Base-by-base conservation (phyloP, 2,888 invertebrate genomes). In the Euplagia quadripunctaria region DNA sequence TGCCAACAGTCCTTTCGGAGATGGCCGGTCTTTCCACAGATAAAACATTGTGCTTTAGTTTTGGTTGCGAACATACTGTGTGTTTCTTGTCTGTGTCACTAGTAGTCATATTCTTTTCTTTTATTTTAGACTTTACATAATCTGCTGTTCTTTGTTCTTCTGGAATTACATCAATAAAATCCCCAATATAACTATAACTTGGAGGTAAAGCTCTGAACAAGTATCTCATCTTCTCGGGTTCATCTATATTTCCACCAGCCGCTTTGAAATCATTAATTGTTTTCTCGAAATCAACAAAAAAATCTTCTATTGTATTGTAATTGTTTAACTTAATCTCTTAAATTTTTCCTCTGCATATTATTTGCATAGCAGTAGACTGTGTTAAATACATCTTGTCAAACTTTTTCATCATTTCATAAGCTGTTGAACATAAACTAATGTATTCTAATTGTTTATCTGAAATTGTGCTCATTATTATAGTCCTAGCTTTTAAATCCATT, bases 211-310 rank as follows among this genome's bases (percentile, higher is more conserved):
- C 42, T 52, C 20, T 69, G 4, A 69, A 6, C 68, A 69, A 20
- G 20, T 69, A 69, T 11, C 61, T 69, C 6, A 69, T n/a, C 9
- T 69, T 69, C 46, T 69, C 68, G 4, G 42, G 61, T 61, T 69
- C 68, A 41, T 16, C 11, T 1, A 70, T 7, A 8, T 3, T 9
- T 9, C 58, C 71, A 31, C 71, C 46, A 6, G 71, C 65, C 9
- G 43, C 46, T 41, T 71, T 66, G 17, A 65, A 17, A 0, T 71
- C 65, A 17, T 82, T 82, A 2, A 75, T 72, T 7, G 76, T 46
- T 52, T 76, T 80, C 72, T 84, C 79, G 71, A 80, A 82, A 1
- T 82, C 82, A 51, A 79, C 78, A 55, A 81, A 82, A 65, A 74
- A 82, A n/a, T 55, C 52, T 8, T 55, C n/a, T n/a, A 55, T n/a